Conservation (phyloP, 1,140 invertebrate genomes). For the Dendroctonus valens region DNA sequence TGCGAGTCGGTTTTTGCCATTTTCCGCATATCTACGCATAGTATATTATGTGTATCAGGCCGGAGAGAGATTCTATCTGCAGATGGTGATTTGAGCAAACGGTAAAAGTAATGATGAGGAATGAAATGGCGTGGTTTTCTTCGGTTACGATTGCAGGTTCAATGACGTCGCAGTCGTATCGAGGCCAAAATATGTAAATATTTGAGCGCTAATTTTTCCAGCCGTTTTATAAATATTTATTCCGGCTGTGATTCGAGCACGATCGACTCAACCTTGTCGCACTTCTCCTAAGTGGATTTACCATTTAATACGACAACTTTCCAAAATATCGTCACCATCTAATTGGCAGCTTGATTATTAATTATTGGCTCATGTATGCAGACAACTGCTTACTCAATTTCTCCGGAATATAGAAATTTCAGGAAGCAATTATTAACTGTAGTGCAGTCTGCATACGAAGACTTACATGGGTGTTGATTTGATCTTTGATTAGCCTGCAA, state of each 20-base stretch:
- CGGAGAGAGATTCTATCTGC: constrained; percentile 5
- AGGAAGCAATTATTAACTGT: not conserved
- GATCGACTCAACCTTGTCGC: too few relatives aligned
- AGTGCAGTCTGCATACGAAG: too few relatives aligned
- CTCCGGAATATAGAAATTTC: constrained; percentile 3
- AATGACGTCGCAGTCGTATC: constrained; percentile 4
- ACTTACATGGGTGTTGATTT: too few relatives aligned
- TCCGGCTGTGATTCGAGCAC: not conserved
- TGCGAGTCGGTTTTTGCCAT: not conserved
- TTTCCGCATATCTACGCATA: constrained; percentile 4
- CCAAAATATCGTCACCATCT: too few relatives aligned
- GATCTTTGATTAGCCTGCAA: too few relatives aligned
- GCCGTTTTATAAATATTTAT: not conserved
- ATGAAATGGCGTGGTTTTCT: constrained; percentile 1
- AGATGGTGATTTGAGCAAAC: constrained; percentile 8
- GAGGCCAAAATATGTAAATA: constrained; percentile 6
- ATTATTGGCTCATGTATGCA: too few relatives aligned
- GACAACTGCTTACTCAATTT: not conserved
- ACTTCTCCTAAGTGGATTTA: too few relatives aligned
- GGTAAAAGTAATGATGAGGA: constrained; percentile 9
- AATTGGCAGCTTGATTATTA: too few relatives aligned
- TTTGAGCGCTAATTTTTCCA: not conserved
- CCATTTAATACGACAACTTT: too few relatives aligned
- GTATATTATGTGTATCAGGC: not conserved
- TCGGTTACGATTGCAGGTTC: constrained; percentile 11